These are phyloP conservation scores for Tenthredo scrophulariae DNA, from an alignment of 2,888 invertebrate species.

Conservation along the genomic window DNA sequence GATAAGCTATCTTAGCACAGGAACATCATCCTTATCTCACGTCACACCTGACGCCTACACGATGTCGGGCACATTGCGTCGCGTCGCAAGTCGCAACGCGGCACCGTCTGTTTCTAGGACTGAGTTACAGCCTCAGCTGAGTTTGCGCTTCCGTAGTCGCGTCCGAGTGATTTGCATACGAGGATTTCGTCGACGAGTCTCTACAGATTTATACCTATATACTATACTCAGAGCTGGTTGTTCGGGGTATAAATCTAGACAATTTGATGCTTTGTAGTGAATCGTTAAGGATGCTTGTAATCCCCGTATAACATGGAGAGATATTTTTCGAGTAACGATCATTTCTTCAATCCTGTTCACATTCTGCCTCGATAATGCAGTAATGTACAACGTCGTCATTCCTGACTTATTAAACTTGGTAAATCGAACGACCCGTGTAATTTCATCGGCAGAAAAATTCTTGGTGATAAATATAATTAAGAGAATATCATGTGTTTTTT, in stretches of 20 bases:
- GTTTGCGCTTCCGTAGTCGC: slow-evolving; percentile 66
- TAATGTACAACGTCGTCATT: not conserved
- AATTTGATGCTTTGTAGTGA: not conserved
- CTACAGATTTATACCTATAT: not conserved
- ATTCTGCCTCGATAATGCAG: not conserved
- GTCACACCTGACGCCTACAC: slow-evolving; percentile 12
- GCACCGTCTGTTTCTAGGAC: slow-evolving; percentile 25
- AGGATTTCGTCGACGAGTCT: slow-evolving; percentile 41
- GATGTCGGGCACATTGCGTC: slow-evolving; percentile 18
- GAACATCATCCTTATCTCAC: not conserved
- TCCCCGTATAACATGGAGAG: not conserved
- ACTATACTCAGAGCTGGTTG: not conserved
- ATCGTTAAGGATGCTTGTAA: not conserved
- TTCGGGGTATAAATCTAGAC: not conserved
- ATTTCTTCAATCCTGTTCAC: not conserved
- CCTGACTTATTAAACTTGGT: not conserved
- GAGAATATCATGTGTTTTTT: not conserved
- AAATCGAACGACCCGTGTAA: slow-evolving; percentile 6
- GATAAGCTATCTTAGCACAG: slow-evolving; percentile 12
- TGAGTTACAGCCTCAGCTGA: slow-evolving; percentile 60
- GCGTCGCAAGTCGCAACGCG: not conserved
- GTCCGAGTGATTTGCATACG: slow-evolving; percentile 69
- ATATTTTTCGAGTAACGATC: not conserved
- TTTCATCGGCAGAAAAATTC: not conserved
- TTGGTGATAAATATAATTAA: slow-evolving; percentile 7